A percentile compares a stretch with the other conserved stretches of the same genome.
Conservation (phyloP, 2,113 vertebrate species). For the Cisticola juncidis region DNA sequence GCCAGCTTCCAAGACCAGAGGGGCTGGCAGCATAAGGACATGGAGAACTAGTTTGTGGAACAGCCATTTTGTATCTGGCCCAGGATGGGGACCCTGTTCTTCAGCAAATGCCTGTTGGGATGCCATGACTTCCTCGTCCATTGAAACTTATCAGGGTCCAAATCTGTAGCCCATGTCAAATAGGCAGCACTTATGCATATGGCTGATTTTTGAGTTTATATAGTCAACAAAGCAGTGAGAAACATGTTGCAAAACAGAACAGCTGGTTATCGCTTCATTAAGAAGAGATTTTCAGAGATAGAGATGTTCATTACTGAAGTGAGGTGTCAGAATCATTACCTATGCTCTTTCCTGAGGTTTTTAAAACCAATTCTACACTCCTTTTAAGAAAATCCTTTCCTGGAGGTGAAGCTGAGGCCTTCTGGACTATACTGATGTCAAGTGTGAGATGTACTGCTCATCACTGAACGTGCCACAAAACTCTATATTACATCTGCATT, state of each 20-base stretch:
- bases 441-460: neutral
- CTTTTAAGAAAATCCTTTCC: neutral
- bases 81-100: neutral
- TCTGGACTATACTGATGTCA: neutral
- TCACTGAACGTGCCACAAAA: neutral
- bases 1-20: neutral
- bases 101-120: neutral
- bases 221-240: neutral
- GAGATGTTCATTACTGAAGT: neutral
- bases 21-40: neutral
- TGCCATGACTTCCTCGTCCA: neutral
- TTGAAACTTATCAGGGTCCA: neutral
- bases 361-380: neutral
- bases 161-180: neutral
- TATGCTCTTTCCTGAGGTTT: neutral
- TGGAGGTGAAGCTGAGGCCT: neutral
- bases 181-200: rapidly evolving
- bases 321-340: neutral
- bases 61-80: neutral
- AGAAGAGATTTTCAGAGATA: neutral
- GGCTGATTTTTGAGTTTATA: neutral
- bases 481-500: neutral
- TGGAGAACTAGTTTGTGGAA: neutral
- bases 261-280: neutral
- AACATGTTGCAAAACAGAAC: rapidly evolving